Conservation (phyloP, 2,797 vertebrate species). For the Cryptoprocta ferox region DNA sequence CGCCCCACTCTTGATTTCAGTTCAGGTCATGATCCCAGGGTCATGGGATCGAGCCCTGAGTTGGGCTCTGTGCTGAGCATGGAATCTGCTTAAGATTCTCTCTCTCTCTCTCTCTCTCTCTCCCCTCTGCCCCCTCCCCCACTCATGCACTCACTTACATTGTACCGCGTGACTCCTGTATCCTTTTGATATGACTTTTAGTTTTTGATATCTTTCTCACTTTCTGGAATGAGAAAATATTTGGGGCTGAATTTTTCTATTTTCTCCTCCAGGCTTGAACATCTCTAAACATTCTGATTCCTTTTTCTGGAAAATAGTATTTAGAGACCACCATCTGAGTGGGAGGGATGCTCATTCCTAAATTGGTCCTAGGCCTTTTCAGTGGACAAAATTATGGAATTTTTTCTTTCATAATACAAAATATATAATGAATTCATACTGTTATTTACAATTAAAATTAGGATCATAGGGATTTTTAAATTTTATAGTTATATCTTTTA, state of each 20-base stretch:
- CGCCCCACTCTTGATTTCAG: too few relatives aligned
- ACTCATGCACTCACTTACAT: neutral
- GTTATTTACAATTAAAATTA: neutral
- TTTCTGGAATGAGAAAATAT: slow-evolving; percentile 39
- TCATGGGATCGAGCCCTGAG: too few relatives aligned
- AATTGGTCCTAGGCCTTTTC: neutral
- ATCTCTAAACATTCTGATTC: slow-evolving; percentile 19
- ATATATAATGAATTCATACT: neutral
- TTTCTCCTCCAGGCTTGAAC: neutral
- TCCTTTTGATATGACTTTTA: neutral
- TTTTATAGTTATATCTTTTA: neutral
- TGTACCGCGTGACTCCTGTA: neutral
- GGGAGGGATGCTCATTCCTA: neutral
- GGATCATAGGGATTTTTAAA: neutral
- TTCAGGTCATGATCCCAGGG: too few relatives aligned
- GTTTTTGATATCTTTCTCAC: slow-evolving; percentile 2
- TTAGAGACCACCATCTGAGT: neutral
- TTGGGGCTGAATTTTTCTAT: neutral
- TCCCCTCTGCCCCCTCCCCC: too few relatives aligned
- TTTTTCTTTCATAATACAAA: neutral
- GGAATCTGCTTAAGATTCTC: too few relatives aligned
- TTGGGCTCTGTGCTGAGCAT: too few relatives aligned
- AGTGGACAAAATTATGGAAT: neutral
- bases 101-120: too few relatives aligned
- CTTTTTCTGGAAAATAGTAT: neutral